These are phyloP conservation scores for Schizothorax lantsangensis DNA, from an alignment of 2,797 vertebrate genomes.

Conservation along the genomic window DNA sequence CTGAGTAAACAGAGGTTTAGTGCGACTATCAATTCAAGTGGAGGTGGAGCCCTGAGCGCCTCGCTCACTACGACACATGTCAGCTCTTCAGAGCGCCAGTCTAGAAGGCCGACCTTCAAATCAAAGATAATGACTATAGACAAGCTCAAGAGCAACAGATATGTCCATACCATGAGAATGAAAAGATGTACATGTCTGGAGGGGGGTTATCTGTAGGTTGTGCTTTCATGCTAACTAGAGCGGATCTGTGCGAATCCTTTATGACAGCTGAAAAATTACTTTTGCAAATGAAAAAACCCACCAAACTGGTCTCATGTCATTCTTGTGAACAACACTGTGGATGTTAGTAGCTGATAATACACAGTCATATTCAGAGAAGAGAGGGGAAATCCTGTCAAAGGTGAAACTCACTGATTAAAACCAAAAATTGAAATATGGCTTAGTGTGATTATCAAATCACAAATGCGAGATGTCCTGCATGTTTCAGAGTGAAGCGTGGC, in stretches of 20 bases:
- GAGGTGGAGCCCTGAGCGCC: neutral
- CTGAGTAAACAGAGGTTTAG: slow-evolving; percentile 24
- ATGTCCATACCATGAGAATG: neutral
- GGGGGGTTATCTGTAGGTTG: neutral
- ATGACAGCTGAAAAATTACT: slow-evolving; percentile 12
- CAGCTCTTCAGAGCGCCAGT: slow-evolving; percentile 1
- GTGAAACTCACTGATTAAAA: neutral
- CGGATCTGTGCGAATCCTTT: neutral
- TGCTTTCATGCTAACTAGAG: slow-evolving; percentile 11
- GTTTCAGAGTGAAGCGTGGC: neutral
- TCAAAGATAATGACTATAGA: slow-evolving; percentile 25
- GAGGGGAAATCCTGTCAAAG: neutral
- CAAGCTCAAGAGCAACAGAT: slow-evolving; percentile 16
- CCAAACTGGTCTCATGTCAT: neutral
- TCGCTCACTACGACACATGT: neutral
- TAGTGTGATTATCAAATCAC: neutral
- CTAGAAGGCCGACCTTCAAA: slow-evolving; percentile 10
- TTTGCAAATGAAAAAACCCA: slow-evolving; percentile 1
- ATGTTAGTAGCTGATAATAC: neutral
- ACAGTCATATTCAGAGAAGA: neutral
- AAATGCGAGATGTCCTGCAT: neutral
- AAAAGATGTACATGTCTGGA: neutral
- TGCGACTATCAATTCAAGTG: slow-evolving; percentile 17
- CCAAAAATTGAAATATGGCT: neutral
- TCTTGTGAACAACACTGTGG: neutral